Evolutionary conservation across 2,888 invertebrate genomes (phyloP).

Genomic region (Pantelozetes paolii): DNA sequence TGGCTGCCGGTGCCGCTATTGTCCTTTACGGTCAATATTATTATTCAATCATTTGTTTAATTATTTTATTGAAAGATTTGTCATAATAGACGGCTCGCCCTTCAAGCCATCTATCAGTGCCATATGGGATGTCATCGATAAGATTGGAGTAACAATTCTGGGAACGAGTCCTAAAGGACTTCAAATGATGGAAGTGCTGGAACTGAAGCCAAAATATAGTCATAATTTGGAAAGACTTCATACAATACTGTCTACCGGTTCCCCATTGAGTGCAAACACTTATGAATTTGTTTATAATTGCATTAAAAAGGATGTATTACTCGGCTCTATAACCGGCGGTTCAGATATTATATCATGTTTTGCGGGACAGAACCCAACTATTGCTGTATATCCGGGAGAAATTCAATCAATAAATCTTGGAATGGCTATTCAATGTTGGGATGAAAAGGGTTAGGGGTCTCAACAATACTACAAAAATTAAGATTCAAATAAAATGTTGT

Average conservation of each 20-base stretch:
- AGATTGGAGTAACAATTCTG: constrained; percentile 56
- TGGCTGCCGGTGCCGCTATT: constrained; percentile 56
- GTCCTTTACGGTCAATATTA: constrained; percentile 55
- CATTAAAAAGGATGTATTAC: constrained; percentile 55
- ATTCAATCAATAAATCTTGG: constrained; percentile 58
- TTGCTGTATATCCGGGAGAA: constrained; percentile 59
- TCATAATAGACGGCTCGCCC: constrained; percentile 56
- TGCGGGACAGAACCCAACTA: constrained; percentile 56
- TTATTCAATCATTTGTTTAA: neutral
- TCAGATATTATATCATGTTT: constrained; percentile 61
- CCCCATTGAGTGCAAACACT: constrained; percentile 57
- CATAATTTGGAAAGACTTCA: constrained; percentile 55
- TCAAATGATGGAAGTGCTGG: constrained; percentile 56
- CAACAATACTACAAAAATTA: neutral
- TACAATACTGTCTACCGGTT: constrained; percentile 57
- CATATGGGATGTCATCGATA: constrained; percentile 48
- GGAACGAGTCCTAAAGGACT: constrained; percentile 60
- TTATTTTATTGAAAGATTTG: too few species aligned
- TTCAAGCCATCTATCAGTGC: constrained; percentile 55
- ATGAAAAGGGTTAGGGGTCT: constrained; percentile 52
- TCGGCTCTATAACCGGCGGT: constrained; percentile 56
- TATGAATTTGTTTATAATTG: constrained; percentile 59
- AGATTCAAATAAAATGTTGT: neutral
- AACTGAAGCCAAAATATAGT: constrained; percentile 49
- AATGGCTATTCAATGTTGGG: constrained; percentile 56